These are phyloP conservation scores for Pocota personata DNA, from an alignment of 2,888 invertebrate species.

Conservation along the genomic window DNA sequence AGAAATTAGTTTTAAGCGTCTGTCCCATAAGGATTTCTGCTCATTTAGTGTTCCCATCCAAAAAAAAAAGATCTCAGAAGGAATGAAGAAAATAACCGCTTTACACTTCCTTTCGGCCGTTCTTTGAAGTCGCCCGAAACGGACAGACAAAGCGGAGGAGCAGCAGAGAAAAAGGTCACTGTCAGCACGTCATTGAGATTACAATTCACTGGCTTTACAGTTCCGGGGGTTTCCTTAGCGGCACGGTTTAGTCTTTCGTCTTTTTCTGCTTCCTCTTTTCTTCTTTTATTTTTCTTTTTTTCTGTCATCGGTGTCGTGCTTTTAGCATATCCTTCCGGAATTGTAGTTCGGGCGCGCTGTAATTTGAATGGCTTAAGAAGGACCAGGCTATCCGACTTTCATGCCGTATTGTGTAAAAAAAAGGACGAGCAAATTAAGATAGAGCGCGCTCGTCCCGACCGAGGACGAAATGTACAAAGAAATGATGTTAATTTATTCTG, in stretches of 20 bases:
- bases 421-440: conserved; percentile 47
- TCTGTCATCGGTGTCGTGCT: conserved; percentile 26
- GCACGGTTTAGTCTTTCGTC: conserved; percentile 54
- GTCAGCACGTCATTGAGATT: conserved; percentile 71
- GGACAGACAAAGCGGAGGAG: conserved; percentile 19
- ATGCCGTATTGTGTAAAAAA: conserved; percentile 48
- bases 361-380: conserved; percentile 62
- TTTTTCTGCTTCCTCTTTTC: conserved; percentile 17
- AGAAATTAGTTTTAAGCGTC: conserved; percentile 64
- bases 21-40: conserved; percentile 60
- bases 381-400: conserved; percentile 2
- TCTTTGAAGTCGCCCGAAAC: conserved; percentile 37
- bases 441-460: conserved; percentile 11
- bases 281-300: not conserved
- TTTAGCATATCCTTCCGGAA: conserved; percentile 55
- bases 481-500: conserved; percentile 68
- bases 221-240: conserved; percentile 62
- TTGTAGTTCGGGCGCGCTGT: conserved; percentile 52
- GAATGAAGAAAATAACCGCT: conserved; percentile 34
- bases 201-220: conserved; percentile 70
- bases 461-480: conserved; percentile 50
- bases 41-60: conserved; percentile 52
- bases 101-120: conserved; percentile 35
- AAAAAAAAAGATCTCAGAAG: not conserved
- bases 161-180: conserved; percentile 56